Percentiles rank a stretch among this genome's conserved stretches.
Conservation (phyloP, 1,140 invertebrate genomes). For the Leptinotarsa defecta region DNA sequence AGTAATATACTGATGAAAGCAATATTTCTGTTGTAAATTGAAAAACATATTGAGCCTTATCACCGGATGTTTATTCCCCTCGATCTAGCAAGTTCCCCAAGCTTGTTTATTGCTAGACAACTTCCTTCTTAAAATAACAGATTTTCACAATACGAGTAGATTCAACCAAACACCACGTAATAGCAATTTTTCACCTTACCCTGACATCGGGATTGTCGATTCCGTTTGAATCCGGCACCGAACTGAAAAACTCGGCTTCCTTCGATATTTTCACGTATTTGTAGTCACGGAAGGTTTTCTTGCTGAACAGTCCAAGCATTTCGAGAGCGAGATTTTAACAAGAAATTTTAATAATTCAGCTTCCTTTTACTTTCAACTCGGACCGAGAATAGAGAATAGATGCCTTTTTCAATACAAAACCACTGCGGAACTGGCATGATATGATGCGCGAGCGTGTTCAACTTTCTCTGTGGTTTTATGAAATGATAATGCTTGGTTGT, state of each 20-base stretch:
- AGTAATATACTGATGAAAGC: too few relatives aligned
- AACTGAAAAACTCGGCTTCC: not conserved
- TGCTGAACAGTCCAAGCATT: not conserved
- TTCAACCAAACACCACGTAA: not conserved
- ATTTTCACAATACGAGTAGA: too few relatives aligned
- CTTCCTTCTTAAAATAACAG: too few relatives aligned
- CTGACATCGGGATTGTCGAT: not conserved
- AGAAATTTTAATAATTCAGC: not conserved
- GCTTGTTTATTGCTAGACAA: too few relatives aligned
- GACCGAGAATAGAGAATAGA: not conserved
- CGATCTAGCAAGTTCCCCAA: too few relatives aligned
- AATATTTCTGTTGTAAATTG: too few relatives aligned
- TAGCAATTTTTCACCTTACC: constrained; percentile 1
- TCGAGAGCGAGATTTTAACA: too few relatives aligned
- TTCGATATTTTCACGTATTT: constrained; percentile 6
- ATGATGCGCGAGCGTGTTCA: not conserved
- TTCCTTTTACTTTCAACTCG: constrained; percentile 4
- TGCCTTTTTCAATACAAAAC: not conserved
- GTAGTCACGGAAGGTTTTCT: constrained; percentile 2
- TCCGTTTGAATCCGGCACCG: not conserved
- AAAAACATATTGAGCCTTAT: too few relatives aligned
- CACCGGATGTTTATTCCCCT: too few relatives aligned
- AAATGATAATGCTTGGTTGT: not conserved
- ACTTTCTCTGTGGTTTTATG: constrained; percentile 8
- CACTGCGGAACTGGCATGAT: not conserved